Percentiles rank a stretch among this genome's conserved stretches.
These are phyloP conservation scores for Cryptosula pallasiana DNA, from an alignment of 2,888 invertebrate genomes.

Conservation along the genomic window DNA sequence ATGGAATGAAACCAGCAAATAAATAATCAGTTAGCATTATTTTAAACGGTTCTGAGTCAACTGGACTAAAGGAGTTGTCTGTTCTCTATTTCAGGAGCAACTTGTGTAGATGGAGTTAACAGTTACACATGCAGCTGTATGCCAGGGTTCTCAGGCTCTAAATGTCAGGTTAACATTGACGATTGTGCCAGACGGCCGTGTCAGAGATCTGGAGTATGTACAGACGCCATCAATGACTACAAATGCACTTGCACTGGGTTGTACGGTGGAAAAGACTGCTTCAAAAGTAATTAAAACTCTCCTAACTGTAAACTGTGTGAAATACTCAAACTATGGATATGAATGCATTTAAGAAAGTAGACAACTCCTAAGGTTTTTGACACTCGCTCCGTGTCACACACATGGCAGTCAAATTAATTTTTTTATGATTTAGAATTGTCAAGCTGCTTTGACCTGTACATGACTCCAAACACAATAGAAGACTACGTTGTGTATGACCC, in stretches of 20 bases:
- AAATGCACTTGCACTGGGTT: background rate
- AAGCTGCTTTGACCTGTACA: constrained; percentile 7
- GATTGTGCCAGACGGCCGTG: background rate
- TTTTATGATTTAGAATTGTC: constrained; percentile 14
- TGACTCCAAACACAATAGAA: background rate
- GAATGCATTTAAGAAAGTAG: too few relatives aligned
- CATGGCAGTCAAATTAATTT: too few relatives aligned
- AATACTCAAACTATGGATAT: too few relatives aligned
- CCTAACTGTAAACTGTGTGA: too few relatives aligned
- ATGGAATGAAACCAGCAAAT: too few relatives aligned
- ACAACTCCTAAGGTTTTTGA: too few relatives aligned
- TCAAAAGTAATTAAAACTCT: too few relatives aligned
- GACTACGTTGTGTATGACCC: constrained; percentile 21
- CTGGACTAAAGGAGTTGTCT: too few relatives aligned
- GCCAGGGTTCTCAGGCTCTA: background rate
- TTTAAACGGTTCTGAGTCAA: too few relatives aligned
- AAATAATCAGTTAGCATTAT: too few relatives aligned
- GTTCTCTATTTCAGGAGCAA: background rate
- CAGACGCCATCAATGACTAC: background rate
- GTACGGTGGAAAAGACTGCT: background rate
- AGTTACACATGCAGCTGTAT: background rate
- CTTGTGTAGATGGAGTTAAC: constrained; percentile 13
- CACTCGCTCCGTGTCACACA: too few relatives aligned
- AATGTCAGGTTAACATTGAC: background rate
- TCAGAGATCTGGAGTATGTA: background rate